These are phyloP conservation scores for Blastobasis adustella DNA, from an alignment of 2,888 invertebrate species.

Conservation along the genomic window DNA sequence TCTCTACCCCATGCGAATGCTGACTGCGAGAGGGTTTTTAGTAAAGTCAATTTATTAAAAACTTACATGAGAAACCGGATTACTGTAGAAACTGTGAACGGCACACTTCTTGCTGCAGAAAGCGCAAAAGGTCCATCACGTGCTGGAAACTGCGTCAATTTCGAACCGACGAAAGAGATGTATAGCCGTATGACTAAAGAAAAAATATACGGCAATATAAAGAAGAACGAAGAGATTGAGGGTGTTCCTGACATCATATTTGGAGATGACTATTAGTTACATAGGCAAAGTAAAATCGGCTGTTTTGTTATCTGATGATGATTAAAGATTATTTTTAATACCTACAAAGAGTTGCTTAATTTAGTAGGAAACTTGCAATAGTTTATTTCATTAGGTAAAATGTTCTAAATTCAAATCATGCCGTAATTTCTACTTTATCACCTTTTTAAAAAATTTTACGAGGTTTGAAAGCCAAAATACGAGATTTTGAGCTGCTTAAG, in stretches of 20 bases:
- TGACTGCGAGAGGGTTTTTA: conserved; percentile 7
- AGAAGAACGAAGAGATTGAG: background rate
- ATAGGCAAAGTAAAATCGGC: too few relatives aligned
- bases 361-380: background rate
- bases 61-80: background rate
- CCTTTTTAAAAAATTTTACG: background rate
- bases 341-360: background rate
- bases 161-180: background rate
- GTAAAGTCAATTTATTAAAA: conserved; percentile 1
- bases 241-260: too few relatives aligned
- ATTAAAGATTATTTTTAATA: background rate
- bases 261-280: too few relatives aligned
- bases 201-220: background rate
- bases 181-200: background rate
- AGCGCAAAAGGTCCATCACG: background rate
- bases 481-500: background rate
- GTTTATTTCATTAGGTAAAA: too few relatives aligned
- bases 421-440: too few relatives aligned
- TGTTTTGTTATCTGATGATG: background rate
- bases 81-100: background rate
- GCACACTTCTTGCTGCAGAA: background rate
- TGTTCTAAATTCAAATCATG: background rate
- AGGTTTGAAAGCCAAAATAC: background rate
- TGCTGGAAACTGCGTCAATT: background rate
- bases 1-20: conserved; percentile 5